Percentiles rank a stretch among this genome's conserved stretches.
Evolutionary conservation across 2,113 vertebrate genomes (phyloP).

Genomic region (Sorex araneus): DNA sequence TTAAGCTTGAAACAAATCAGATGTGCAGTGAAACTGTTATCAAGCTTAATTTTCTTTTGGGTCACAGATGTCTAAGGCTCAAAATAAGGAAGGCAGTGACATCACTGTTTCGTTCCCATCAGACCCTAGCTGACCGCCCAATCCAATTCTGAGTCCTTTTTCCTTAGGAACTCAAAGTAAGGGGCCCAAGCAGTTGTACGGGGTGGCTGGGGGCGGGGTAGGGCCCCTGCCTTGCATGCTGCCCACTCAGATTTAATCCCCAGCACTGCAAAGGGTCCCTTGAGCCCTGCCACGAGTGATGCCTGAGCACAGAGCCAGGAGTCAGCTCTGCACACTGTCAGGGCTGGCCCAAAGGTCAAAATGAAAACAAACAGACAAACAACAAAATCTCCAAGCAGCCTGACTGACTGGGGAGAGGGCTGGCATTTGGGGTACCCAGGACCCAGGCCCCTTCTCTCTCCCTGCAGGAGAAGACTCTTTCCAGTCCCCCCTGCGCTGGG

Average conservation of each 20-base stretch:
- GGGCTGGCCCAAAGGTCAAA: too few relatives aligned
- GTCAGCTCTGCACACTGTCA: too few relatives aligned
- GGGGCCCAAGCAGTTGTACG: too few relatives aligned
- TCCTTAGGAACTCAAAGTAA: background rate
- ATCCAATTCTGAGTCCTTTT: background rate
- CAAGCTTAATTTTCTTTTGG: background rate
- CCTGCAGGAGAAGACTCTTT: slow-evolving; percentile 92
- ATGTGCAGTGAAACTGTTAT: background rate
- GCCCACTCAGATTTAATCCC: too few relatives aligned
- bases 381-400: too few relatives aligned
- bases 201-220: too few relatives aligned
- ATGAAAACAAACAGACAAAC: too few relatives aligned
- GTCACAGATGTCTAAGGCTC: background rate
- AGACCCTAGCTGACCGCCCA: background rate
- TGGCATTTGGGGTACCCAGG: background rate
- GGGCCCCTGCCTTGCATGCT: too few relatives aligned
- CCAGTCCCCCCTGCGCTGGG: slow-evolving; percentile 94
- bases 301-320: too few relatives aligned
- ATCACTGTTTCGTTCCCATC: background rate
- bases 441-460: background rate
- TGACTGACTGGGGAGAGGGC: background rate
- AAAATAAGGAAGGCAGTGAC: background rate
- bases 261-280: too few relatives aligned
- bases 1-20: background rate
- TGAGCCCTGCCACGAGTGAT: too few relatives aligned